Base-by-base conservation (phyloP, 2,113 vertebrate genomes). In the Trematocara nigrifrons region DNA sequence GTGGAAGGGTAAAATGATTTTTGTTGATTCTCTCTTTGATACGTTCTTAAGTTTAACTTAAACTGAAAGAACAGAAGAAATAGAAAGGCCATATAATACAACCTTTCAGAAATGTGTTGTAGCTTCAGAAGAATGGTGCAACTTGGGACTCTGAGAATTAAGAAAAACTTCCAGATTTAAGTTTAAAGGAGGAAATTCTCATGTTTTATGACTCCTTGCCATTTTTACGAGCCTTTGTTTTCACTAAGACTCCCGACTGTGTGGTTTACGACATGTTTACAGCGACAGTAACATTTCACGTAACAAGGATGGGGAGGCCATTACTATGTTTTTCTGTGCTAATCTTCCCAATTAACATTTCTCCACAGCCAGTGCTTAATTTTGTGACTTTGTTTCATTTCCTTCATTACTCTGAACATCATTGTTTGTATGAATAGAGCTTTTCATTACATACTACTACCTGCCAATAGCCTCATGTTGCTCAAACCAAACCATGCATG, bases 181-280 rank as follows among this genome's bases (percentile, higher is more conserved):
- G 26, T n/a, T 76, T 51, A 76, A 18, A 76, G 42, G 51, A 52
- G 79, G 64, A 80, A 80, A 88, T 88, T 45, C 74, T 86, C 18
- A 57, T 66, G 54, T 82, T 89, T 84, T 84, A 86, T 16, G 81
- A 40, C 79, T 77, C 29, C 49, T 54, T 31, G 78, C 53, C 82
- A 76, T 82, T 64, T 90, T 90, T 84, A 91, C 18, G 56, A 88
- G 88, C 76, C 45, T 76, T 76, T 76, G 45, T 76, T 12, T 76
- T 51, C 16, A 0, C 71, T 33, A 18, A 61, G n/a, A 77, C 76
- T 56, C 49, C 86, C 61, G 26, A 53, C 85, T 79, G 79, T 77
- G 79, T 11, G 53, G 5, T 79, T 87, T 86, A 87, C 81, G 52
- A 79, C 56, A 78, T 22, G 76, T 78, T 78, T 76, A 51, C 71